phyloP scores from a whole-genome alignment of 2,113 vertebrate species.

The Chlamydotis undulata region DNA sequence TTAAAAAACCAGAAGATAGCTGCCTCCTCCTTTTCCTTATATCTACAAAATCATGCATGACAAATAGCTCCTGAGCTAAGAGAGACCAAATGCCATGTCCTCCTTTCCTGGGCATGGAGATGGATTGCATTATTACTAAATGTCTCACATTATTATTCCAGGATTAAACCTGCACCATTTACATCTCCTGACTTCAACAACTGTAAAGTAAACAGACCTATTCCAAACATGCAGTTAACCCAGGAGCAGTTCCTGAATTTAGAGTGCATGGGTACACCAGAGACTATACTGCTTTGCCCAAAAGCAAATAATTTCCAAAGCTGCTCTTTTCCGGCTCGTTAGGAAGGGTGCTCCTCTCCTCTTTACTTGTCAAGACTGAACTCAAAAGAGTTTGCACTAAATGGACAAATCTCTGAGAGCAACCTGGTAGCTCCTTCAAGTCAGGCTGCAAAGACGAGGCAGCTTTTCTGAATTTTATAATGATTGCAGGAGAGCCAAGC shows the following conservation, averaged over 20 bases:
- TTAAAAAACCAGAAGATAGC: neutral
- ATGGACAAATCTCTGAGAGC: neutral
- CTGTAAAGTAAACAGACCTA: neutral
- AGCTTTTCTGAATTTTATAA: neutral
- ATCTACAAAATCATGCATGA: neutral
- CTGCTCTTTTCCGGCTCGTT: neutral
- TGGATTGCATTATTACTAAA: neutral
- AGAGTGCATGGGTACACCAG: neutral
- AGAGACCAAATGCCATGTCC: neutral
- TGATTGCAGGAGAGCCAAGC: neutral
- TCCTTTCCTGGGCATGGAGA: neutral
- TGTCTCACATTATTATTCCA: neutral
- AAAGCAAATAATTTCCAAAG: neutral
- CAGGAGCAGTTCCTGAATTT: neutral
- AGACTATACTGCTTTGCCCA: neutral
- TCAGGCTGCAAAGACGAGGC: neutral
- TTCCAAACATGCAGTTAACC: neutral
- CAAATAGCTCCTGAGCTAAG: neutral
- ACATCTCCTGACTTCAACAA: neutral
- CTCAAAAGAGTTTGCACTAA: neutral
- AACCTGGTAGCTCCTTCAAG: neutral
- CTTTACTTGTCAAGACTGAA: neutral
- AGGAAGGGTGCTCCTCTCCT: neutral
- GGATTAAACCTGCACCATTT: neutral
- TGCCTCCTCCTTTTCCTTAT: neutral